Evolutionary conservation across 2,888 invertebrate genomes (phyloP).

Genomic region (Caenorhabditis doughertyi): DNA sequence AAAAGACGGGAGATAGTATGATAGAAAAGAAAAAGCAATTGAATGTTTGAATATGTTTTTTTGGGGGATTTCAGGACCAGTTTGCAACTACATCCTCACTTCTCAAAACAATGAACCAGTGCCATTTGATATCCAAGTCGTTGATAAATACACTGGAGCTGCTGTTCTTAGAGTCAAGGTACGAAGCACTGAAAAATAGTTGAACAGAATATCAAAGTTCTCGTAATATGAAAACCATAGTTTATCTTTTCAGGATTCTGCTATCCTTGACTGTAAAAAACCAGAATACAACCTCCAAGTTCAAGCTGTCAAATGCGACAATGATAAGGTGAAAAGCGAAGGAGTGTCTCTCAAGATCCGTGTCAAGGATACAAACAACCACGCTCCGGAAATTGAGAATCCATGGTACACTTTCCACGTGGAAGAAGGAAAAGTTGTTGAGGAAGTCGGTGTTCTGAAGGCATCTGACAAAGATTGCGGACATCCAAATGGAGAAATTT

Average conservation of each 20-base stretch:
- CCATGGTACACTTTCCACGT: conserved; percentile 93
- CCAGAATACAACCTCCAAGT: conserved; percentile 75
- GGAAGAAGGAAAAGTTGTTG: conserved; percentile 89
- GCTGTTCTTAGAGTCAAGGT: conserved; percentile 78
- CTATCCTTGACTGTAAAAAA: conserved; percentile 77
- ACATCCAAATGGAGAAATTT: conserved; percentile 95
- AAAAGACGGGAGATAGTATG: background rate
- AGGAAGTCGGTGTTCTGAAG: conserved; percentile 92
- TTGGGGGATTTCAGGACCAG: conserved; percentile 77
- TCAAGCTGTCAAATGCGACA: conserved; percentile 79
- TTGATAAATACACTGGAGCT: conserved; percentile 78
- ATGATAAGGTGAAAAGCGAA: conserved; percentile 73
- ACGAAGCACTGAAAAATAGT: conserved; percentile 17
- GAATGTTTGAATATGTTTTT: background rate
- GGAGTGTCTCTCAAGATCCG: conserved; percentile 85
- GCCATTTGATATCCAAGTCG: conserved; percentile 78
- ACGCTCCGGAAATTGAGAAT: conserved; percentile 93
- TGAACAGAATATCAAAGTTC: background rate
- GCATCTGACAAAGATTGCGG: conserved; percentile 96
- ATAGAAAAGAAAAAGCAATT: background rate
- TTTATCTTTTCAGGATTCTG: conserved; percentile 63
- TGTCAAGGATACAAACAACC: conserved; percentile 96
- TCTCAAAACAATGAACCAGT: conserved; percentile 64
- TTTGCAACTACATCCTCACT: conserved; percentile 79
- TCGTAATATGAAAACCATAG: background rate